A percentile compares a stretch with the other conserved stretches of the same genome.
phyloP scores from a whole-genome alignment of 2,888 invertebrate species.

The Pocota personata region DNA sequence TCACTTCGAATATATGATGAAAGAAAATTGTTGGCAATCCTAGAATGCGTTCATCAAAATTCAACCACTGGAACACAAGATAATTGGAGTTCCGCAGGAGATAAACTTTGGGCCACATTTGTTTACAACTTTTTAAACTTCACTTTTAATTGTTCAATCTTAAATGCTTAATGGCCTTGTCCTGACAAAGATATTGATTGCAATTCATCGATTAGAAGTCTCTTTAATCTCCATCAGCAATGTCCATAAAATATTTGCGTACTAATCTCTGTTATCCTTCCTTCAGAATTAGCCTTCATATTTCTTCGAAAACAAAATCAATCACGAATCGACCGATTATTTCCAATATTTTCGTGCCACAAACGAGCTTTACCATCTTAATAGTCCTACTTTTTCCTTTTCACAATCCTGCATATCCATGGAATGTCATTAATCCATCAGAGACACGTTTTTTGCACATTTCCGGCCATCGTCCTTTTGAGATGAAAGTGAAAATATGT shows the following conservation, averaged over 20 bases:
- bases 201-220: neutral
- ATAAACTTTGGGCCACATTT: neutral
- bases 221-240: neutral
- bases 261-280: neutral
- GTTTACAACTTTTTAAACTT: neutral
- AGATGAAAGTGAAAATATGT: neutral
- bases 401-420: neutral
- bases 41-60: no score
- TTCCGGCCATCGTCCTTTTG: constrained; percentile 25
- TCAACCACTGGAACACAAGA: neutral
- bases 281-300: constrained; percentile 3
- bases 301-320: constrained; percentile 24
- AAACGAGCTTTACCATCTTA: constrained; percentile 8
- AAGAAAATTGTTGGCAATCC: no score
- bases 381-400: neutral
- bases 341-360: constrained; percentile 10
- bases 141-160: neutral
- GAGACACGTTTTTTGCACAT: constrained; percentile 19
- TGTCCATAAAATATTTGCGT: neutral
- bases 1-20: neutral
- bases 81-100: neutral
- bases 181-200: neutral
- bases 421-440: constrained; percentile 50
- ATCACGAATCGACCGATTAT: constrained; percentile 13
- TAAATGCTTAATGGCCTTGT: neutral